These are phyloP conservation scores for Sinhomidia bicolor DNA, from an alignment of 2,888 invertebrate genomes.

Conservation along the genomic window DNA sequence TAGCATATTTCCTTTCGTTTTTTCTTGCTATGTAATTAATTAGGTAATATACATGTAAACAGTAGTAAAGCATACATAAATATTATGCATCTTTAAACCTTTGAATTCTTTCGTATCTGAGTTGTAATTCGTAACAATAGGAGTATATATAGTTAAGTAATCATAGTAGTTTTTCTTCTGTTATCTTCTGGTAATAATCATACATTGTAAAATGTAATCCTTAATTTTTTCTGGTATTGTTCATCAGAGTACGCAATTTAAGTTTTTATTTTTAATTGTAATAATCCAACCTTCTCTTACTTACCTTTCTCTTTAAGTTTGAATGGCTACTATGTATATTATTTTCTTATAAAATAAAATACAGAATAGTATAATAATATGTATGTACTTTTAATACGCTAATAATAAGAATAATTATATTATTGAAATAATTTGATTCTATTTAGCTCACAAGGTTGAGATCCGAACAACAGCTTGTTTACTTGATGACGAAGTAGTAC, in stretches of 20 bases:
- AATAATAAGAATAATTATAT: background rate
- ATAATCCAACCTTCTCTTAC: background rate
- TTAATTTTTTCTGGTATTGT: background rate
- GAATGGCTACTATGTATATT: background rate
- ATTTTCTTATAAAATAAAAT: background rate
- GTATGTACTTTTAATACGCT: background rate
- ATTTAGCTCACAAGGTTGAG: slow-evolving; percentile 79
- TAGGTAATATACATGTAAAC: background rate
- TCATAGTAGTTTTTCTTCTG: background rate
- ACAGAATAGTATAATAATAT: background rate
- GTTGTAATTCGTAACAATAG: slow-evolving; percentile 17
- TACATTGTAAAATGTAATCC: slow-evolving; percentile 10
- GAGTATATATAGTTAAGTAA: background rate
- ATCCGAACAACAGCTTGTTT: slow-evolving; percentile 79
- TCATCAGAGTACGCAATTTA: slow-evolving; percentile 27
- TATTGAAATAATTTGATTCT: slow-evolving; percentile 49
- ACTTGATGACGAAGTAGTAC: slow-evolving; percentile 67
- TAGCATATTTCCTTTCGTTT: too few species aligned
- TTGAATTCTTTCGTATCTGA: background rate
- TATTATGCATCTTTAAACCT: background rate
- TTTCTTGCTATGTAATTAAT: background rate
- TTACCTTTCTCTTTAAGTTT: slow-evolving; percentile 10
- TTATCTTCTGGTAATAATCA: slow-evolving; percentile 1
- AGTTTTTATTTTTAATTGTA: background rate
- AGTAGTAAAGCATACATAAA: background rate